Base-by-base conservation (phyloP, 1,140 invertebrate genomes). In the Stegodyphus mimosarum region DNA sequence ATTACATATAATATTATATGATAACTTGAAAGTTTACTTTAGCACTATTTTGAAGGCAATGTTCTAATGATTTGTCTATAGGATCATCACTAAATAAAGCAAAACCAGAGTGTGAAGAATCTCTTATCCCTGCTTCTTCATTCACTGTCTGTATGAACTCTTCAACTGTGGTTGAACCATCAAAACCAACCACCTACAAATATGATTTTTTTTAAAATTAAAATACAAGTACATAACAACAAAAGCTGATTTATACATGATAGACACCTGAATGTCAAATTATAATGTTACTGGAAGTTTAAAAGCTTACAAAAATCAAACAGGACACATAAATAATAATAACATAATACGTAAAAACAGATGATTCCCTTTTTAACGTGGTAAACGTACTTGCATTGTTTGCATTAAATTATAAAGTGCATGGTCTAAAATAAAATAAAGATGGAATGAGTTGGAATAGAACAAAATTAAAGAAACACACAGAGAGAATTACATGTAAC, bases 11-110 rank as follows among this genome's bases (percentile, higher is more conserved):
- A 33, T 33, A 33, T 33, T 33, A 33, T 1, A 33, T 33, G 33
- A 33, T 33, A 33, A 33, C 1, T 33, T 33, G 48, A 55, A 11
- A 69, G 9, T 11, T 69, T 73, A 87, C 86, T 50, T 87, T 87
- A 63, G 74, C 86, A 53, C 75, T 74, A 63, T 66, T 87, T 69
- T 79, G 86, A 81, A 87, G 81, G 74, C 86, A 87, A 18, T 97
- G 96, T 90, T 98, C 96, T 55, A 97, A 90, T 88, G 97, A 95
- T 89, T 95, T 95, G 89, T 97, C 96, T 67, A 97, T 96, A 0
- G 97, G 97, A 91, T 98, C 96, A 89, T 98, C 97, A 89, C 96
- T 96, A 90, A 97, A 98, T 1, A 98, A 92, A 0, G 96, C 95
- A 90, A 98, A 98, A 1, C 97, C 97, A 48, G 97, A 98, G 48